Percentiles rank a stretch among this genome's conserved stretches.
phyloP scores from a whole-genome alignment of 2,797 vertebrate species.

The Lophura swinhoii region DNA sequence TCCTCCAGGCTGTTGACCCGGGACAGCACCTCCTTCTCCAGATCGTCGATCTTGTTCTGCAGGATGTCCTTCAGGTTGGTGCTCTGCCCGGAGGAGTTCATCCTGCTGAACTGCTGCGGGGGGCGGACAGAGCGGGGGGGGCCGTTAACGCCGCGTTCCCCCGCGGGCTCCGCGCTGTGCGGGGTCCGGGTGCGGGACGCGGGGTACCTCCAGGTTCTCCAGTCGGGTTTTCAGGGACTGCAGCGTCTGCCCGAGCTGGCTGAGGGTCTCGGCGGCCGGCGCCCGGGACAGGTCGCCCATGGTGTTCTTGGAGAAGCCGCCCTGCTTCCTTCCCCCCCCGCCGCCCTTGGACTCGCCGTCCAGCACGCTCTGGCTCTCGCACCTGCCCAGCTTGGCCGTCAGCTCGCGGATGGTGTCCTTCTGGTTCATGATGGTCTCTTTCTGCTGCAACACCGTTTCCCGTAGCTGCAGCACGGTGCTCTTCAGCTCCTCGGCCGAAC shows the following conservation, averaged over 20 bases:
- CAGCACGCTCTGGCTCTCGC: constrained; percentile 90
- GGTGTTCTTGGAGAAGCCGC: constrained; percentile 86
- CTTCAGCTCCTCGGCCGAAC: constrained; percentile 91
- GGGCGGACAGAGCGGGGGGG: neutral
- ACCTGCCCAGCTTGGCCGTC: constrained; percentile 92
- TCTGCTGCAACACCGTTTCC: constrained; percentile 95
- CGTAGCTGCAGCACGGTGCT: constrained; percentile 92
- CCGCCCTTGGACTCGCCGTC: constrained; percentile 84
- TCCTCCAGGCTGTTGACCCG: constrained; percentile 94
- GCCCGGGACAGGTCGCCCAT: constrained; percentile 94
- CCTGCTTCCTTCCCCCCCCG: constrained; percentile 82
- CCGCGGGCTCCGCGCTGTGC: neutral
- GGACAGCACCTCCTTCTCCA: constrained; percentile 96
- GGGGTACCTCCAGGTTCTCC: constrained; percentile 92
- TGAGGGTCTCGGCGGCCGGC: constrained; percentile 90
- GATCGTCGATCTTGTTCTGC: constrained; percentile 95
- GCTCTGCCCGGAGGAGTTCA: constrained; percentile 89
- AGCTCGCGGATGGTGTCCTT: constrained; percentile 95
- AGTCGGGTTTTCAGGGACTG: constrained; percentile 93
- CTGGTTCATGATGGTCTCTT: constrained; percentile 96
- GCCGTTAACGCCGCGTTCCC: neutral
- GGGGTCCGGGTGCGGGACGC: neutral
- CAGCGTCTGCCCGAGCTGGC: constrained; percentile 94
- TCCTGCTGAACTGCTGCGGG: constrained; percentile 92
- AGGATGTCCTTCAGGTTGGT: constrained; percentile 94